Evolutionary conservation across 2,113 vertebrate genomes (phyloP).

Genomic region (Petaurus breviceps): DNA sequence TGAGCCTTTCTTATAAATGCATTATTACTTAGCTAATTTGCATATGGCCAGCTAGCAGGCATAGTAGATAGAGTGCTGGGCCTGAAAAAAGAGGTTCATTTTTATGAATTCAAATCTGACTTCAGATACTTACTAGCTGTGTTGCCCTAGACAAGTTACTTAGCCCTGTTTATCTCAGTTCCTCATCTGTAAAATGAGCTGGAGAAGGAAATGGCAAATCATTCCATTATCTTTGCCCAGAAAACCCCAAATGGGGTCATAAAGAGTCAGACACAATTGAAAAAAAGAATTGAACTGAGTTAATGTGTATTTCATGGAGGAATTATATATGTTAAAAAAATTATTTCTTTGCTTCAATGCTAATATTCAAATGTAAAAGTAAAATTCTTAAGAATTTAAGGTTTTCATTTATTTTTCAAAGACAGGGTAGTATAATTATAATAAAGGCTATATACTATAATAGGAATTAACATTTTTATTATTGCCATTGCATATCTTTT

Average conservation of each 20-base stretch:
- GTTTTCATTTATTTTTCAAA: neutral
- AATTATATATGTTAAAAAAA: neutral
- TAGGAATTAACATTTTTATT: neutral
- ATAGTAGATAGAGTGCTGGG: no score
- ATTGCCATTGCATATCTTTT: neutral
- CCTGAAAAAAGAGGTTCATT: neutral
- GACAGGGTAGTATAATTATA: neutral
- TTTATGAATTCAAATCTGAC: neutral
- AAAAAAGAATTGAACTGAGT: neutral
- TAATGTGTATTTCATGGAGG: neutral
- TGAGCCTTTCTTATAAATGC: neutral
- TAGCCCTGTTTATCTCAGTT: neutral
- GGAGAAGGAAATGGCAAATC: neutral
- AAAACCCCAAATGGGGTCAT: neutral
- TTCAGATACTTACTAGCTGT: neutral
- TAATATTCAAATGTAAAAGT: neutral
- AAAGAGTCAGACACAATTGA: neutral
- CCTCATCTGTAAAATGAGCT: neutral
- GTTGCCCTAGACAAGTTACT: neutral
- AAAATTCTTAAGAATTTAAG: neutral
- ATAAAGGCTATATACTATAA: neutral
- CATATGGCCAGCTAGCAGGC: neutral
- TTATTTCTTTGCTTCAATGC: neutral
- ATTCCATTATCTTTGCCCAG: neutral
- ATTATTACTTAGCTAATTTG: neutral